These are phyloP conservation scores for Epicampocera succincta DNA, from an alignment of 2,888 invertebrate genomes.

Conservation along the genomic window DNA sequence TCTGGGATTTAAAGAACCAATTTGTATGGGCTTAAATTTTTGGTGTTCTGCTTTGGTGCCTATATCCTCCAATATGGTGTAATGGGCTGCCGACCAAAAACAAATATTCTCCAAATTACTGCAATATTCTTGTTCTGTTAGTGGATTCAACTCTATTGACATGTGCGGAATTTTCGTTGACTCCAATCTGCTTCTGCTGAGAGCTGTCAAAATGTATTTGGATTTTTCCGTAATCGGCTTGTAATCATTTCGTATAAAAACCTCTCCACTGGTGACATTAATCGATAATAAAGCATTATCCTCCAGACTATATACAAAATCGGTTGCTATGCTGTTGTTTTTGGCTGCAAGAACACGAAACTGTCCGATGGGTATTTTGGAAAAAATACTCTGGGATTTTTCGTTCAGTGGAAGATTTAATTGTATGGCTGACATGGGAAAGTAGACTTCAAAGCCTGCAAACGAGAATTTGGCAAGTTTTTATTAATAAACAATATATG, in stretches of 20 bases:
- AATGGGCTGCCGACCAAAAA: slow-evolving; percentile 78
- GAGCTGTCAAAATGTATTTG: slow-evolving; percentile 77
- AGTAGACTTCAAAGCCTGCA: slow-evolving; percentile 78
- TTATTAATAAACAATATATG: background rate
- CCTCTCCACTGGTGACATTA: slow-evolving; percentile 78
- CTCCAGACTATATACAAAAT: slow-evolving; percentile 79
- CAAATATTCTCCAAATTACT: slow-evolving; percentile 77
- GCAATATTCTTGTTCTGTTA: slow-evolving; percentile 76
- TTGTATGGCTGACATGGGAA: slow-evolving; percentile 79
- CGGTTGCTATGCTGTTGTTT: slow-evolving; percentile 73
- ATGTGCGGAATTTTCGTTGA: slow-evolving; percentile 75
- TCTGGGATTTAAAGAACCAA: slow-evolving; percentile 82
- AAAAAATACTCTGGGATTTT: slow-evolving; percentile 79
- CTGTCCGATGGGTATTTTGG: slow-evolving; percentile 79
- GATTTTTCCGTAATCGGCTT: slow-evolving; percentile 70
- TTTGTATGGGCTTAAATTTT: slow-evolving; percentile 73
- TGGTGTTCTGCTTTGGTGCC: slow-evolving; percentile 17
- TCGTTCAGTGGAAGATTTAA: slow-evolving; percentile 79
- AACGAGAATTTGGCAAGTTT: background rate
- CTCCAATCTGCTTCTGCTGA: slow-evolving; percentile 68
- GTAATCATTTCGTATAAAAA: slow-evolving; percentile 78
- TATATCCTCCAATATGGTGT: slow-evolving; percentile 77
- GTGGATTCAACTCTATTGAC: slow-evolving; percentile 77
- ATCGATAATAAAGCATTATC: slow-evolving; percentile 75
- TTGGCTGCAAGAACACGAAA: slow-evolving; percentile 78